Conservation (phyloP, 2,888 invertebrate genomes). For the Allygus modestus region DNA sequence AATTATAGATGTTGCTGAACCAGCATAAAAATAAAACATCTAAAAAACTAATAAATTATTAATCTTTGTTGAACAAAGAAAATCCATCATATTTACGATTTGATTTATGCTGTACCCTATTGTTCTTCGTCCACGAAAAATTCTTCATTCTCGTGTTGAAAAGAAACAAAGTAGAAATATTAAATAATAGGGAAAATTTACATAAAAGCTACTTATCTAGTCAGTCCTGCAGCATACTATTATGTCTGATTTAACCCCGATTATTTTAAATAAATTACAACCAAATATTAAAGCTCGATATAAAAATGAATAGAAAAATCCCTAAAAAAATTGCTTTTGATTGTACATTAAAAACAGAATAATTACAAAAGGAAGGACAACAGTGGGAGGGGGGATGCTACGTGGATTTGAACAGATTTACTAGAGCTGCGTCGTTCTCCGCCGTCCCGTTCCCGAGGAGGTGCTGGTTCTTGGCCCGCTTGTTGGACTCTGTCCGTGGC, state of each 20-base stretch:
- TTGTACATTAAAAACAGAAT: slow-evolving; percentile 10
- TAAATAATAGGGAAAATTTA: background rate
- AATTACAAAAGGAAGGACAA: background rate
- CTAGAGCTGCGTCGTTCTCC: slow-evolving; percentile 35
- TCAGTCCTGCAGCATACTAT: background rate
- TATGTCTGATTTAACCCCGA: background rate
- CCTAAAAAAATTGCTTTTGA: slow-evolving; percentile 15
- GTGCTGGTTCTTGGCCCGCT: slow-evolving; percentile 10
- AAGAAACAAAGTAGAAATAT: too few species aligned
- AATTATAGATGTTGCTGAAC: too few species aligned
- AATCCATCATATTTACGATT: too few species aligned
- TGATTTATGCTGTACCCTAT: too few species aligned
- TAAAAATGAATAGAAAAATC: background rate
- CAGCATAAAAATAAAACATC: too few species aligned
- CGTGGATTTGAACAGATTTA: slow-evolving; percentile 49
- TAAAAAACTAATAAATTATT: too few species aligned
- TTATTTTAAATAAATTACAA: background rate
- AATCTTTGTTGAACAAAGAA: too few species aligned
- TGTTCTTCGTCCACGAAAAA: too few species aligned
- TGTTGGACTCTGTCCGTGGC: slow-evolving; percentile 80
- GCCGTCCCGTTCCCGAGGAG: slow-evolving; percentile 5
- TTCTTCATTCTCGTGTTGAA: too few species aligned
- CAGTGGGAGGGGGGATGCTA: background rate
- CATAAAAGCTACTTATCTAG: slow-evolving; percentile 11
- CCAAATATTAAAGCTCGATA: background rate